Percentiles rank a stretch among this genome's conserved stretches.
phyloP scores from a whole-genome alignment of 2,113 vertebrate genomes.

The Apus apus region DNA sequence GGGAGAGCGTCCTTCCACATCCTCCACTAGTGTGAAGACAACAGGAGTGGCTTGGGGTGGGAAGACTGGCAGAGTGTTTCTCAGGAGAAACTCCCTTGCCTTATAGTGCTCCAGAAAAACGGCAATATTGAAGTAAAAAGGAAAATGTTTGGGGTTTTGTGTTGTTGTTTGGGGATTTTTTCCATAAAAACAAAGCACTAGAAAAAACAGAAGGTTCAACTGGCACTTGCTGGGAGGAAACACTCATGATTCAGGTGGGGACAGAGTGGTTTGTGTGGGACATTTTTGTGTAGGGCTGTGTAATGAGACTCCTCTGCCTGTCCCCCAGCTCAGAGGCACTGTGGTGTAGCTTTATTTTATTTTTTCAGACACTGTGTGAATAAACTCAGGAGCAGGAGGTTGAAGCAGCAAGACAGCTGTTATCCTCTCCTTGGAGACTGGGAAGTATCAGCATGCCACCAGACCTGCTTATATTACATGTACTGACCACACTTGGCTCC shows the following conservation, averaged over 20 bases:
- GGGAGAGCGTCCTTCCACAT: background rate
- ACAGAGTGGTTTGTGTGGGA: background rate
- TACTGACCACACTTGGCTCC: background rate
- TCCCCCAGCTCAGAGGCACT: background rate
- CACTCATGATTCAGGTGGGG: fast-evolving
- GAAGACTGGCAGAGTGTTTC: background rate
- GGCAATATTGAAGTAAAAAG: background rate
- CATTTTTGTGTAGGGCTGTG: fast-evolving
- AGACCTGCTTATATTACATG: slow-evolving; percentile 24
- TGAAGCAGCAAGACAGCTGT: slow-evolving; percentile 50
- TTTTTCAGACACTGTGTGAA: background rate
- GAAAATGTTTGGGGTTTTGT: background rate
- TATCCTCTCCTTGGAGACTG: background rate
- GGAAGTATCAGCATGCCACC: slow-evolving; percentile 7
- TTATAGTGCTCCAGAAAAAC: background rate
- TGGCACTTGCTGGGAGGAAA: background rate
- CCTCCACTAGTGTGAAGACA: background rate
- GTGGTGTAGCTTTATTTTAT: background rate
- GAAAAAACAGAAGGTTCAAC: background rate
- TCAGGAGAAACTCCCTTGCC: background rate
- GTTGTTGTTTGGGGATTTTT: background rate
- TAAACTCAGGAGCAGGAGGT: background rate
- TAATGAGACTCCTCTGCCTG: background rate
- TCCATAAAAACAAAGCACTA: background rate
- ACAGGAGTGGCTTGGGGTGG: background rate